Percentiles rank a stretch among this genome's conserved stretches.
These are phyloP conservation scores for Drosophila trichaetosa DNA, from an alignment of 2,888 invertebrate species.

Conservation along the genomic window DNA sequence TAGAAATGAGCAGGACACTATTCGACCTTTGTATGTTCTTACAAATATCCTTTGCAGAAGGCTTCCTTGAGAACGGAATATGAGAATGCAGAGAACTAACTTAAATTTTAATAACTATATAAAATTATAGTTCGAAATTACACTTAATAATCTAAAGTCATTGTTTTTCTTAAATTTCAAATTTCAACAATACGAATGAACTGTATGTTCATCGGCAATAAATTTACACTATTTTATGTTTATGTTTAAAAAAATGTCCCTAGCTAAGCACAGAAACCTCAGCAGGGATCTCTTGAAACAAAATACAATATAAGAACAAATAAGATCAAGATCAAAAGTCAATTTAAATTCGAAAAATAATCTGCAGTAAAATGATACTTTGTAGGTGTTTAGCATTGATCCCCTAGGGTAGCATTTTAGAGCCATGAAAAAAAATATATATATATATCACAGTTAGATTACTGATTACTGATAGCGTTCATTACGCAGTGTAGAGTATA, in stretches of 20 bases:
- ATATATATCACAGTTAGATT: not conserved
- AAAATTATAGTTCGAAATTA: not conserved
- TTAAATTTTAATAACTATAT: not conserved
- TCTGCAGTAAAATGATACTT: not conserved
- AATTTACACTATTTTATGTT: too few relatives aligned
- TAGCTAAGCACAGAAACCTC: too few relatives aligned
- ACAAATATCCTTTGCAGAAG: not conserved
- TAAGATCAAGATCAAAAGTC: not conserved
- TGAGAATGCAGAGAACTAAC: not conserved
- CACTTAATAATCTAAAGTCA: not conserved
- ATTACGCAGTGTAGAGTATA: not conserved
- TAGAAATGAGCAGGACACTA: not conserved
- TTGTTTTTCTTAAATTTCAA: not conserved
- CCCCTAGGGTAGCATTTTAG: not conserved
- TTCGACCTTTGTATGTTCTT: constrained; percentile 16
- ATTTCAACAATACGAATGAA: too few relatives aligned
- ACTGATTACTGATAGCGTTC: not conserved
- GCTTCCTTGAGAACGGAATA: not conserved
- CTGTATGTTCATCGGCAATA: too few relatives aligned
- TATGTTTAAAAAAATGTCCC: too few relatives aligned
- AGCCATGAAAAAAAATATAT: not conserved
- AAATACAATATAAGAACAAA: not conserved
- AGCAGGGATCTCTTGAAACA: not conserved
- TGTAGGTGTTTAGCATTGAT: not conserved
- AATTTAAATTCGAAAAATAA: not conserved